Evolutionary conservation across 1,140 invertebrate species (phyloP).

Genomic region (Pogonomyrmex barbatus): DNA sequence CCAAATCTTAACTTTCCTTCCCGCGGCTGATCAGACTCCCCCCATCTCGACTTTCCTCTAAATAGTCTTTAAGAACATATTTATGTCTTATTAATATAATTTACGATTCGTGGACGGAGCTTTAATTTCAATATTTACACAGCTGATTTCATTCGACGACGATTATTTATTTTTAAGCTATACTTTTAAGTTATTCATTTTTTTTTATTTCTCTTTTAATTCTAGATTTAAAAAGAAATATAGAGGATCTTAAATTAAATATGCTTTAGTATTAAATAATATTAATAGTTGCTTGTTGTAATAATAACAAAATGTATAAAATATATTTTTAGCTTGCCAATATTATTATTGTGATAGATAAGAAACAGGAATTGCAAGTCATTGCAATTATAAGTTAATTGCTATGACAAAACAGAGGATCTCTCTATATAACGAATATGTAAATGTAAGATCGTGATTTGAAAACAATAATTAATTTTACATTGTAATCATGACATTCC

Average conservation of each 20-base stretch:
- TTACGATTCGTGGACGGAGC: background rate
- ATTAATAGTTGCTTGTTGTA: background rate
- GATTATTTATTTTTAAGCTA: background rate
- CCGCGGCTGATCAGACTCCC: background rate
- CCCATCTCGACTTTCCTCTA: background rate
- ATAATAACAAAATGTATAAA: background rate
- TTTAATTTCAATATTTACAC: background rate
- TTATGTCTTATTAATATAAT: background rate
- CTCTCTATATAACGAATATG: background rate
- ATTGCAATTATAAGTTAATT: background rate
- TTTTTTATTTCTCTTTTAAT: background rate
- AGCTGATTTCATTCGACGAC: background rate
- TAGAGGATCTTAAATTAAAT: slow-evolving; percentile 5
- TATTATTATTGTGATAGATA: background rate
- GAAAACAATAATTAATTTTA: background rate
- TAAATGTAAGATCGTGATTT: background rate
- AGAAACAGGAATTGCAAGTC: background rate
- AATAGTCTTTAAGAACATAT: background rate
- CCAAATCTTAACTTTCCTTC: slow-evolving; percentile 25
- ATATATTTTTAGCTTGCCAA: background rate
- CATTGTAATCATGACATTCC: background rate
- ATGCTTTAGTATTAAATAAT: background rate
- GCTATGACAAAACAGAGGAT: background rate
- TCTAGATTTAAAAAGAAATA: background rate
- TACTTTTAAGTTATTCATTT: background rate